These are phyloP conservation scores for Hystrix brachyura DNA, from an alignment of 2,113 vertebrate species.

Conservation along the genomic window DNA sequence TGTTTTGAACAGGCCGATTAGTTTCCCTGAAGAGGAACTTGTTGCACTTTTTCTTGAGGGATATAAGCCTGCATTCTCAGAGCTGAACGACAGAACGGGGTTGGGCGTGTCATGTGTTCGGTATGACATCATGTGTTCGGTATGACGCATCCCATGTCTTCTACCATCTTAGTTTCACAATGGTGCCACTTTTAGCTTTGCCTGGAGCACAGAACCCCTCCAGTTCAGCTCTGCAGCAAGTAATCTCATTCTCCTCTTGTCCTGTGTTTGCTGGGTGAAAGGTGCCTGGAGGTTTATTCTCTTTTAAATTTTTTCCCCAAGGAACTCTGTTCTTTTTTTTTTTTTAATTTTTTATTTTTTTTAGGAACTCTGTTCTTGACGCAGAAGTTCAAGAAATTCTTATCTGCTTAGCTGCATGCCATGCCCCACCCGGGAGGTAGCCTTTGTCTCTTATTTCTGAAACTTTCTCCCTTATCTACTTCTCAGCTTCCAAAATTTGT, in stretches of 20 bases:
- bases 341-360: too few relatives aligned
- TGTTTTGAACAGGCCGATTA: conserved; percentile 35
- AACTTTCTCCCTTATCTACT: background rate
- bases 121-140: background rate
- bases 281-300: background rate
- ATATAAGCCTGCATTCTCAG: background rate
- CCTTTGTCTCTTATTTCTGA: background rate
- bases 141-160: background rate
- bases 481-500: conserved; percentile 16
- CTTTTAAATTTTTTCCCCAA: too few relatives aligned
- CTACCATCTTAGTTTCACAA: background rate
- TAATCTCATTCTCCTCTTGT: background rate
- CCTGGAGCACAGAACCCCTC: background rate
- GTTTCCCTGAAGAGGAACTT: background rate
- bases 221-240: background rate
- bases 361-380: background rate
- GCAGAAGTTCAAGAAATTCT: background rate
- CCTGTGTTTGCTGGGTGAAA: background rate
- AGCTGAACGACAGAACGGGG: background rate
- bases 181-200: background rate
- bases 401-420: background rate
- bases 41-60: background rate
- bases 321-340: background rate
- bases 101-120: background rate
- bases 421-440: background rate